Evolutionary conservation across 2,797 vertebrate species (phyloP), one percentile per base, ranked within the genome.

Genomic region (Cossypha niveicapilla): DNA sequence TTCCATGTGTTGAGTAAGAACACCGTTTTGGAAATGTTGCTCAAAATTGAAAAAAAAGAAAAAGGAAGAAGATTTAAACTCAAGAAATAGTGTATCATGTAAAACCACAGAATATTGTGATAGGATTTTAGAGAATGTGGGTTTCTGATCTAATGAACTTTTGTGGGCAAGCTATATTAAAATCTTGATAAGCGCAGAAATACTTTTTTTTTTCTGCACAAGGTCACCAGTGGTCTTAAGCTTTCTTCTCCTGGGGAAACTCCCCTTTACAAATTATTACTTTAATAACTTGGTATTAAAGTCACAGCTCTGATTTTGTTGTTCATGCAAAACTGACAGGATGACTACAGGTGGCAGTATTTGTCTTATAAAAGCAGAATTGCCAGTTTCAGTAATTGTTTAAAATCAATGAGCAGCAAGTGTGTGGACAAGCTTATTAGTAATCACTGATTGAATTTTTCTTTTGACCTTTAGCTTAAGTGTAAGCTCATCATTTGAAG

Each of bases 341-440:
- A 53, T 84, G 70, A 62, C 95, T 91, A 91, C 32, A 96, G 96
- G 45, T 96, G 96, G 94, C 91, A 95, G 68, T 77, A 67, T 95
- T 66, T 93, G 27, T 58, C 47, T 73, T 86, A 47, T 21, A 41
- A 84, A 73, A 81, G 7, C 57, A 62, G 19, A 82, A 60, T 25
- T n/a, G 18, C 6, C 21, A 70, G 24, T 21, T 85, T 78, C 48
- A 35, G 24, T 34, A 53, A 13, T 12, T 44, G 3, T 41, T 25
- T 47, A 63, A 63, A 86, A 41, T 3, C 0, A 0, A 47, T 11
- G 53, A 74, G 47, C 16, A n/a, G 23, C 28, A 70, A 73, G 11
- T 6, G 8, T 24, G 10, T 47, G 9, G 19, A 68, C n/a, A 72
- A 15, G 10, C 11, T 23, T 39, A 71, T 39, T 67, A 50, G 9